phyloP scores from a whole-genome alignment of 2,888 invertebrate genomes.

The Gasteruption jaculator region DNA sequence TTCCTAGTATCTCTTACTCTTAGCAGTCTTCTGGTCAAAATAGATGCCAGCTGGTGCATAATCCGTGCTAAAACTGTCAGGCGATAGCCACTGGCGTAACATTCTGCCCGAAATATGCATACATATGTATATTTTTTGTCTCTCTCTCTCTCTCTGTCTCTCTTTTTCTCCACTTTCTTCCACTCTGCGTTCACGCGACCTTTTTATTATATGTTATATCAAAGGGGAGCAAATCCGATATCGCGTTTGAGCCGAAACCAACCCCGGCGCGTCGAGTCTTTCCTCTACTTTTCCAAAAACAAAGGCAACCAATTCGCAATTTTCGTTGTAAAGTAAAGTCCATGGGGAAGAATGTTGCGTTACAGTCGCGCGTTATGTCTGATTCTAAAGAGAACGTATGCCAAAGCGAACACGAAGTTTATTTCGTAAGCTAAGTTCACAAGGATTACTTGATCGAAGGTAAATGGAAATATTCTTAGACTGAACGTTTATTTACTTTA shows the following conservation, averaged over 20 bases:
- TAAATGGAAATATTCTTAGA: slow-evolving; percentile 35
- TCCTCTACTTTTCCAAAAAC: too few species aligned
- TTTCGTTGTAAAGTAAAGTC: too few species aligned
- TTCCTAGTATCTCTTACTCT: slow-evolving; percentile 34
- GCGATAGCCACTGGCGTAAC: slow-evolving; percentile 32
- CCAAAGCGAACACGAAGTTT: slow-evolving; percentile 34
- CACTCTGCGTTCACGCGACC: too few species aligned
- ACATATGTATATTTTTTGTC: slow-evolving; percentile 7
- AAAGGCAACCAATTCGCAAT: too few species aligned
- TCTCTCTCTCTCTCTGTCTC: slow-evolving; percentile 9
- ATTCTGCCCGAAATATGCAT: too few species aligned
- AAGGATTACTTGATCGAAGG: slow-evolving; percentile 31
- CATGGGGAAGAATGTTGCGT: slow-evolving; percentile 36
- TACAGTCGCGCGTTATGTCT: slow-evolving; percentile 32
- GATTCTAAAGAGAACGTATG: slow-evolving; percentile 33
- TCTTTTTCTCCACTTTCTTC: too few species aligned
- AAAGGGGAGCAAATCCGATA: too few species aligned
- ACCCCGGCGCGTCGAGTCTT: too few species aligned
- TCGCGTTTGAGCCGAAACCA: too few species aligned
- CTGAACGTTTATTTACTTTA: slow-evolving; percentile 25
- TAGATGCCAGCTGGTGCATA: slow-evolving; percentile 29
- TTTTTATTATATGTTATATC: too few species aligned
- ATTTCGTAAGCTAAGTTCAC: slow-evolving; percentile 35
- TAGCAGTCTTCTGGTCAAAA: slow-evolving; percentile 33
- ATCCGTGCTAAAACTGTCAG: slow-evolving; percentile 29